Base-by-base conservation (phyloP, 2,113 vertebrate species). In the Calcarius ornatus region DNA sequence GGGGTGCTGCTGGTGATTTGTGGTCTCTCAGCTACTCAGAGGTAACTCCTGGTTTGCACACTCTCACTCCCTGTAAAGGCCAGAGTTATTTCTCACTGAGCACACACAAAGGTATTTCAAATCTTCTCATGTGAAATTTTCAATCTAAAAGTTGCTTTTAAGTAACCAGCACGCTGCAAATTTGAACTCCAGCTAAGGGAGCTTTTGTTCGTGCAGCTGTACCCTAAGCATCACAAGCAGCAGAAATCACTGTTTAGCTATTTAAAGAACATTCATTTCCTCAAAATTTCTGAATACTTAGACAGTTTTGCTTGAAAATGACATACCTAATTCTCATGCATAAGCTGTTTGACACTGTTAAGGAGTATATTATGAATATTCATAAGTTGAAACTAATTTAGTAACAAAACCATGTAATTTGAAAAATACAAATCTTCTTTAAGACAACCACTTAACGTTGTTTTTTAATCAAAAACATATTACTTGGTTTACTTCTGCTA, bases 331-430 rank as follows among this genome's bases (percentile, higher is more conserved):
- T 96, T 97, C 79, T 88, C 70, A 96, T 94, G 91, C 94, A 79
- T 53, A 91, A 92, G 73, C 65, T 13, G 11, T 65, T 48, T 72
- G 33, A 94, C 79, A 86, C 71, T 50, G 54, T 59, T 88, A 88
- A 95, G 71, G 43, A 96, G 53, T 42, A 9, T 42, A 88, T 59
- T 76, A 94, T 94, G 95, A 96, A 97, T 97, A 97, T 97, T 96
- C 90, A 93, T 95, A 93, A 83, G 19, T 33, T 47, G n/a, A 88
- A 95, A 93, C 72, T 90, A 86, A 96, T 96, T 86, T 93, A 90
- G 85, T 33, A 94, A 92, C 91, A 96, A 96, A 95, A 68, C 81
- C 69, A 88, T 79, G 61, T 68, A 94, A 95, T 88, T 90, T 93
- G 30, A 90, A 94, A 96, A 94, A 95, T 54, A 94, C 63, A 95